A percentile compares a stretch with the other conserved stretches of the same genome.
Evolutionary conservation across 2,113 vertebrate genomes (phyloP).

Genomic region (Verasper variegatus): DNA sequence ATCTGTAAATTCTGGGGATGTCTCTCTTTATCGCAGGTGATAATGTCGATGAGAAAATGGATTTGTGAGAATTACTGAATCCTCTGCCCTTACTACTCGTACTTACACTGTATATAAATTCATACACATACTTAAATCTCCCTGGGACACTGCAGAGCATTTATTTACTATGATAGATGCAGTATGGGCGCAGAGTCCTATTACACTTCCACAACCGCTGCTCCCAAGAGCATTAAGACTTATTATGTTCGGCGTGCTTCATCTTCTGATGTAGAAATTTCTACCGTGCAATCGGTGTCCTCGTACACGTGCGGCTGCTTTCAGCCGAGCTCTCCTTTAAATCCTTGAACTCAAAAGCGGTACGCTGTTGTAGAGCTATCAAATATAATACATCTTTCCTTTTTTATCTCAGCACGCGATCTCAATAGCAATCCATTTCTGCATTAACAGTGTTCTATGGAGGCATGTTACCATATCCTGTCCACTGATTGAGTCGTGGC

Average conservation of each 20-base stretch:
- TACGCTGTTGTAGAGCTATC: conserved; percentile 13
- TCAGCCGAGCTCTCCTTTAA: neutral
- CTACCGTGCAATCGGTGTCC: conserved; percentile 13
- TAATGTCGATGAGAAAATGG: neutral
- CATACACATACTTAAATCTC: neutral
- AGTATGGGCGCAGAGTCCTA: neutral
- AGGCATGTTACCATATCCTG: conserved; percentile 14
- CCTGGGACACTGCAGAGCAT: conserved; percentile 6
- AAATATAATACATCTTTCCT: conserved; percentile 13
- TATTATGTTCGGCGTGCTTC: conserved; percentile 16
- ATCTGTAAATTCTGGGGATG: conserved; percentile 16
- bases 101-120: conserved; percentile 1
- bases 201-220: conserved; percentile 13
- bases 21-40: conserved; percentile 12
- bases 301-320: conserved; percentile 9
- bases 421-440: conserved; percentile 28
- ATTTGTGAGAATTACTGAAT: neutral
- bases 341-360: conserved; percentile 18
- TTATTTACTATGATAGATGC: conserved; percentile 26
- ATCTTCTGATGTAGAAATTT: conserved; percentile 18
- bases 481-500: conserved; percentile 13
- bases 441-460: conserved; percentile 14
- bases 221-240: conserved; percentile 21
- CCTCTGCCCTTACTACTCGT: neutral
- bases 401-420: conserved; percentile 31